These are phyloP conservation scores for Erebia ligea DNA, from an alignment of 2,888 invertebrate genomes.

Conservation along the genomic window DNA sequence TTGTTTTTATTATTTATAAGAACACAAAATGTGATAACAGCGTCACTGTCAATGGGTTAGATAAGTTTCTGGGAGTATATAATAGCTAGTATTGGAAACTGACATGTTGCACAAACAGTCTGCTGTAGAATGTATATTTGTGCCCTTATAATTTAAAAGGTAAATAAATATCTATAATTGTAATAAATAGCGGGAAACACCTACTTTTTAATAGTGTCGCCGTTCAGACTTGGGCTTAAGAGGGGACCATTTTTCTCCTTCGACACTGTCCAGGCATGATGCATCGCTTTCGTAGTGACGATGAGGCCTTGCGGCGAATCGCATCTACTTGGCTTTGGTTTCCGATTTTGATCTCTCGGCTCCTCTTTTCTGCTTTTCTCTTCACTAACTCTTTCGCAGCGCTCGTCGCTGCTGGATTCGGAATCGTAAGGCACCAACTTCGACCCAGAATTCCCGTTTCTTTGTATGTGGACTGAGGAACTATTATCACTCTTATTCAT, in stretches of 20 bases:
- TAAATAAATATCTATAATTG: not conserved
- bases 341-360: conserved; percentile 48
- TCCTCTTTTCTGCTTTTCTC: conserved; percentile 46
- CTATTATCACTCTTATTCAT: conserved; percentile 68
- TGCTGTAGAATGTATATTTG: too few species aligned
- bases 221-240: conserved; percentile 76
- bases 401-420: conserved; percentile 80
- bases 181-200: conserved; percentile 30
- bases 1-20: too few species aligned
- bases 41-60: too few species aligned
- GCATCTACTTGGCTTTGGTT: conserved; percentile 65
- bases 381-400: conserved; percentile 46
- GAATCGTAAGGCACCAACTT: conserved; percentile 84
- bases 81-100: too few species aligned
- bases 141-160: too few species aligned
- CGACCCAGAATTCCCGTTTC: conserved; percentile 60
- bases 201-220: conserved; percentile 76
- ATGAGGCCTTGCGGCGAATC: conserved; percentile 62
- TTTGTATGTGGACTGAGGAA: conserved; percentile 51
- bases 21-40: too few species aligned
- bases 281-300: conserved; percentile 68
- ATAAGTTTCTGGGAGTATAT: too few species aligned
- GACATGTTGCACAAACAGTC: too few species aligned
- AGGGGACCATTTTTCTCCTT: conserved; percentile 68
- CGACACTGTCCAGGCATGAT: conserved; percentile 75